Percentiles rank a stretch among this genome's conserved stretches.
Conservation (phyloP, 2,113 vertebrate species). For the Amazona vittata region DNA sequence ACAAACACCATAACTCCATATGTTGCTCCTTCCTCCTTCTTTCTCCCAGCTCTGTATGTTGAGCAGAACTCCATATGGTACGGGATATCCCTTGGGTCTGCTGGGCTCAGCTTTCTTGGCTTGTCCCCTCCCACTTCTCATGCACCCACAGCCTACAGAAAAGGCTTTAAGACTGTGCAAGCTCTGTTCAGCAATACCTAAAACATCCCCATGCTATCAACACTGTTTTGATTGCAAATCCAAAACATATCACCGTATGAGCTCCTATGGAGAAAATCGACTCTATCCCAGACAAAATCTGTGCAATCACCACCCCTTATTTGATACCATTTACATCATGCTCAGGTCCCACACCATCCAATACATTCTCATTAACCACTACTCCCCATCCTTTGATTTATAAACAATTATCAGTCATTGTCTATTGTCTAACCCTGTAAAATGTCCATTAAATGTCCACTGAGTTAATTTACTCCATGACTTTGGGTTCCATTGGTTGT, state of each 20-base stretch:
- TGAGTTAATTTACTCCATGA: not conserved
- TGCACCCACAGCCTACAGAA: not conserved
- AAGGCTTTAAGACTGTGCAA: not conserved
- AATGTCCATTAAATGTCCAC: not conserved
- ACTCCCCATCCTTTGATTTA: not conserved
- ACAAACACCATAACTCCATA: rapidly evolving
- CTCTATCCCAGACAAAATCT: not conserved
- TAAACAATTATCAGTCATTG: not conserved
- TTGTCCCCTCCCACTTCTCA: not conserved
- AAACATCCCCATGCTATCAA: not conserved
- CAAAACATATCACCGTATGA: not conserved
- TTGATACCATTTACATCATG: not conserved
- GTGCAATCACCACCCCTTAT: not conserved
- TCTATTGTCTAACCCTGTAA: not conserved
- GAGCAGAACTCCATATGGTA: not conserved
- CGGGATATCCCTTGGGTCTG: not conserved
- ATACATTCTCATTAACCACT: not conserved
- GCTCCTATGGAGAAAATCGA: not conserved
- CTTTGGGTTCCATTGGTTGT: not conserved
- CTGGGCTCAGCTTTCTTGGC: not conserved
- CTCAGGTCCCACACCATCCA: not conserved
- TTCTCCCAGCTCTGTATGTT: not conserved
- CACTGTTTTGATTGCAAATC: not conserved
- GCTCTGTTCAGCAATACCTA: not conserved
- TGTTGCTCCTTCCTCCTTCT: not conserved